Evolutionary conservation across 2,113 vertebrate genomes (phyloP), one percentile per base, ranked within the genome.

Genomic region (Trochalopteron elliotii): DNA sequence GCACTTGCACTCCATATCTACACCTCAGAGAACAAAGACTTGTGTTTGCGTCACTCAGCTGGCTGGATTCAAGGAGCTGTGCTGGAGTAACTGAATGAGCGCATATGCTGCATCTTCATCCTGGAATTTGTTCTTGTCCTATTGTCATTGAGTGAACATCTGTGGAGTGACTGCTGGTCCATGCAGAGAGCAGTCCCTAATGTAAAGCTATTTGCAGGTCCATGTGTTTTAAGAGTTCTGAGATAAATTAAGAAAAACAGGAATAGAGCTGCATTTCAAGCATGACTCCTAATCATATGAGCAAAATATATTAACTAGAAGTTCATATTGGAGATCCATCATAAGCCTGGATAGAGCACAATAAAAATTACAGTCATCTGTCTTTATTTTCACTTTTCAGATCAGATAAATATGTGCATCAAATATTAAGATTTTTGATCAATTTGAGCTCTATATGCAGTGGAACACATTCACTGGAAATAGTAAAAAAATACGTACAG

Each of bases 1-100:
- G 71, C 44, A 4, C 12, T 59, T 45, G 18, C 9, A 2, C 12
- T 72, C 35, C 5, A 0, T 61, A 12, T 19, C 9, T 45, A 2
- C 19, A 56, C 12, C 5, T 72, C 47, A 11, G 53, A 49, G 39
- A 49, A 2, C 16, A 30, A 69, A 20, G 31, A 14, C n/a, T 87
- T 83, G 5, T n/a, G 4, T 55, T 68, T 75, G 35, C 13, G 37
- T 35, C 17, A 4, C 39, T 40, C n/a, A 37, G 30, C 30, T 70
- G 47, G 17, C 53, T 35, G 21, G n/a, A n/a, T 77, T 44, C 21
- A 15, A 39, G 71, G 39, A 68, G 21, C 4, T 39, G 13, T 49
- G 40, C 50, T 35, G 7, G 21, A 57, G 14, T 18, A 35, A 15
- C 37, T 44, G 35, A 50, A 17, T 10, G 53, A 76, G 27, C 27